phyloP scores from a whole-genome alignment of 2,113 vertebrate genomes.

The Chamaetylas fuelleborni region DNA sequence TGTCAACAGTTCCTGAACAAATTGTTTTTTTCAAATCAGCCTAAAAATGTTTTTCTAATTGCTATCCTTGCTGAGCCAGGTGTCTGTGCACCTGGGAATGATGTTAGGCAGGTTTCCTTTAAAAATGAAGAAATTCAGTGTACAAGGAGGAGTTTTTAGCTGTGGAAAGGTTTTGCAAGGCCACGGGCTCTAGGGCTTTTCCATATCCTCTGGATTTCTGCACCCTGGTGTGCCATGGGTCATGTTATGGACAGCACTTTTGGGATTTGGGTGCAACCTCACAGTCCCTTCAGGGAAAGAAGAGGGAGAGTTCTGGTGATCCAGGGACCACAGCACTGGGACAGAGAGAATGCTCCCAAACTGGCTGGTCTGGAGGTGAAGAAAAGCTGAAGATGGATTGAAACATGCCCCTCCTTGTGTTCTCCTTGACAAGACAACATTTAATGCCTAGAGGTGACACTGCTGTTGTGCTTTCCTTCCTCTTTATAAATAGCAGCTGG shows the following conservation, averaged over 20 bases:
- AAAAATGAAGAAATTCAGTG: neutral
- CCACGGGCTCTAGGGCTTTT: neutral
- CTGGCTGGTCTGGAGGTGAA: neutral
- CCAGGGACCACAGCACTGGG: neutral
- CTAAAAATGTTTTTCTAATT: neutral
- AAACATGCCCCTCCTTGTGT: neutral
- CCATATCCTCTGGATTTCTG: neutral
- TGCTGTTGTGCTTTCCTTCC: neutral
- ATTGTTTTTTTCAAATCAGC: neutral
- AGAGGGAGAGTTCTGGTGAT: fast-evolving
- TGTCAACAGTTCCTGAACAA: neutral
- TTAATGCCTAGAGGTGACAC: neutral
- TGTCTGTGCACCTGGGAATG: neutral
- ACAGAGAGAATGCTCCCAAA: neutral
- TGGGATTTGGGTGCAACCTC: neutral
- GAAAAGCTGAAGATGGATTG: neutral
- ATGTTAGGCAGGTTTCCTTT: neutral
- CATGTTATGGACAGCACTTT: fast-evolving
- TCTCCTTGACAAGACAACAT: neutral
- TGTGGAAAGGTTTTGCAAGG: neutral
- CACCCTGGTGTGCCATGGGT: fast-evolving
- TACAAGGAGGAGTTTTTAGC: neutral
- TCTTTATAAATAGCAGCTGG: conserved; percentile 73
- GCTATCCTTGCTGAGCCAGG: neutral
- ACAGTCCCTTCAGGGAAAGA: neutral